Conservation (phyloP, 2,888 invertebrate species). For the Linyphia triangularis region DNA sequence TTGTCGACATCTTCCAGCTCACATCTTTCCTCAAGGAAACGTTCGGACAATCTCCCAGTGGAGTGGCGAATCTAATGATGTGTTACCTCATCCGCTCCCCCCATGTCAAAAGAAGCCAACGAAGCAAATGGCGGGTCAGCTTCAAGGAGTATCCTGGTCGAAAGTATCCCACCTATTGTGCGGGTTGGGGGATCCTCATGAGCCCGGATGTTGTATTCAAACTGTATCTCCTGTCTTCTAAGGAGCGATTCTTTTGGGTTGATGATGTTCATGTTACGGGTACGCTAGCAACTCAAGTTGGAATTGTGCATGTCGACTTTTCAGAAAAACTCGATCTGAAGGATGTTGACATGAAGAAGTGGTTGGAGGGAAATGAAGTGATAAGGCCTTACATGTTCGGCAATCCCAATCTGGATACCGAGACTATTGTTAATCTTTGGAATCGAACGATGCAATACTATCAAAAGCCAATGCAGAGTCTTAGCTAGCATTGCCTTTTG, state of each 20-base stretch:
- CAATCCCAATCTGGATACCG: constrained; percentile 72
- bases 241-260: constrained; percentile 81
- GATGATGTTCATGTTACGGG: constrained; percentile 81
- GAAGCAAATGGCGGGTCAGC: constrained; percentile 80
- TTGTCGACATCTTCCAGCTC: constrained; percentile 80
- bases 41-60: constrained; percentile 61
- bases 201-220: constrained; percentile 78
- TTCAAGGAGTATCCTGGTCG: constrained; percentile 79
- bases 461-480: constrained; percentile 31
- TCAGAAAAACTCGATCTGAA: constrained; percentile 74
- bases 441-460: constrained; percentile 77
- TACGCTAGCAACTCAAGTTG: constrained; percentile 76
- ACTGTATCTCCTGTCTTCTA: constrained; percentile 76
- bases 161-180: constrained; percentile 81
- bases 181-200: constrained; percentile 80
- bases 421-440: constrained; percentile 76
- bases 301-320: constrained; percentile 76
- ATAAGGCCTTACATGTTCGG: constrained; percentile 76
- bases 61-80: constrained; percentile 76
- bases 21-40: constrained; percentile 76
- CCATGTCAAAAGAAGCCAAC: constrained; percentile 78
- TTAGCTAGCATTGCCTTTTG: constrained; percentile 60
- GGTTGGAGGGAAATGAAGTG: constrained; percentile 71
- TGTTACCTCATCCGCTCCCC: constrained; percentile 76
- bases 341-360: constrained; percentile 71